phyloP scores from a whole-genome alignment of 2,113 vertebrate genomes.

The Neotoma lepida region DNA sequence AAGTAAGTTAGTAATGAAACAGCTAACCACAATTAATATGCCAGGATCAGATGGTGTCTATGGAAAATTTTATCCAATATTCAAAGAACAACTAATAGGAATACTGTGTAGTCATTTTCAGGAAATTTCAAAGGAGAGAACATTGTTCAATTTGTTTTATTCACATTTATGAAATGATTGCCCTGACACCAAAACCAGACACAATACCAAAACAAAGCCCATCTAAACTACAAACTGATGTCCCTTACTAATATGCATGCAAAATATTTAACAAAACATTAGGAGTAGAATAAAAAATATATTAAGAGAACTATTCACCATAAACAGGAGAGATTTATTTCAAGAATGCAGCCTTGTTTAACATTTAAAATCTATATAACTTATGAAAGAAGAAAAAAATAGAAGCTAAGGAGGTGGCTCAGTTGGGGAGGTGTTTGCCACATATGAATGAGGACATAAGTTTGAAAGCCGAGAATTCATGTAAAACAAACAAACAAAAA shows the following conservation, averaged over 20 bases:
- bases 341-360: not conserved
- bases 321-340: not conserved
- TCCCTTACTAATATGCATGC: not conserved
- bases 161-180: not conserved
- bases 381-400: not conserved
- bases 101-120: not conserved
- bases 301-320: not conserved
- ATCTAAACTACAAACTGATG: not conserved
- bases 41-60: not conserved
- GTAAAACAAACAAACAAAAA: not conserved
- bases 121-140: not conserved
- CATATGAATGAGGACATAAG: not conserved
- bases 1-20: not conserved
- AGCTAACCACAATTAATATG: not conserved
- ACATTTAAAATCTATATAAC: not conserved
- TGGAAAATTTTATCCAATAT: not conserved
- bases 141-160: not conserved
- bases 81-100: constrained; percentile 27
- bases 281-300: not conserved
- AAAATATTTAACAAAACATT: constrained; percentile 18
- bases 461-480: not conserved
- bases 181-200: not conserved
- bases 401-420: not conserved
- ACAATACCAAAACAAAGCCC: not conserved
- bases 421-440: not conserved